Evolutionary conservation across 2,888 invertebrate species (phyloP).

Genomic region (Dasysyrphus tricinctus): DNA sequence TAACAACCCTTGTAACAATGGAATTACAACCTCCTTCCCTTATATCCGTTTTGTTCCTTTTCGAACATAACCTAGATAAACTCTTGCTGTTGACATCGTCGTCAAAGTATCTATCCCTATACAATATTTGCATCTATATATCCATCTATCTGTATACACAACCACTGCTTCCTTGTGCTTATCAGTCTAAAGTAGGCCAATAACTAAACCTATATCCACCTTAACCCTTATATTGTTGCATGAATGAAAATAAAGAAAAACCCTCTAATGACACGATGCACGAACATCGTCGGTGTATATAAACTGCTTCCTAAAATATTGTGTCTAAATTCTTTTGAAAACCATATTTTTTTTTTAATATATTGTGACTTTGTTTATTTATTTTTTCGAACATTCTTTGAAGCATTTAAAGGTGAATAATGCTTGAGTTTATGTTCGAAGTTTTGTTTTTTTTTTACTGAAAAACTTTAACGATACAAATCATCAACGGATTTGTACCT

Average conservation of each 20-base stretch:
- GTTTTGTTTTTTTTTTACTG: not conserved
- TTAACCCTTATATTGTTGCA: conserved; percentile 27
- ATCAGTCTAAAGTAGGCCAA: conserved; percentile 61
- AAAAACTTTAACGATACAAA: not conserved
- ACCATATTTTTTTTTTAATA: not conserved
- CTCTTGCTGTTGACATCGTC: conserved; percentile 59
- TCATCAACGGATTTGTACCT: conserved; percentile 1
- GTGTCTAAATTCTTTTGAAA: not conserved
- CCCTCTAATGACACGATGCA: conserved; percentile 20
- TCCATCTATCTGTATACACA: not conserved
- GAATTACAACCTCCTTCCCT: conserved; percentile 39
- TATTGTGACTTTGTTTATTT: not conserved
- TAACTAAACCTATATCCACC: conserved; percentile 27
- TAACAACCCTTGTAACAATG: conserved; percentile 32
- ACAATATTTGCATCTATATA: not conserved
- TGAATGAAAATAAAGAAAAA: conserved; percentile 15
- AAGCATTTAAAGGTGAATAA: not conserved
- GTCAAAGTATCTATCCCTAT: conserved; percentile 40
- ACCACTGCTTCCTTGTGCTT: conserved; percentile 13
- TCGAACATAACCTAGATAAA: conserved; percentile 55
- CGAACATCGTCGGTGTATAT: not conserved
- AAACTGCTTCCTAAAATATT: not conserved
- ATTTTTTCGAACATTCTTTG: not conserved
- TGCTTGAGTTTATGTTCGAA: not conserved
- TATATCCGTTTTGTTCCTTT: conserved; percentile 11